Base-by-base conservation (phyloP, 2,888 invertebrate species). In the Drosophila hawaiiensis region DNA sequence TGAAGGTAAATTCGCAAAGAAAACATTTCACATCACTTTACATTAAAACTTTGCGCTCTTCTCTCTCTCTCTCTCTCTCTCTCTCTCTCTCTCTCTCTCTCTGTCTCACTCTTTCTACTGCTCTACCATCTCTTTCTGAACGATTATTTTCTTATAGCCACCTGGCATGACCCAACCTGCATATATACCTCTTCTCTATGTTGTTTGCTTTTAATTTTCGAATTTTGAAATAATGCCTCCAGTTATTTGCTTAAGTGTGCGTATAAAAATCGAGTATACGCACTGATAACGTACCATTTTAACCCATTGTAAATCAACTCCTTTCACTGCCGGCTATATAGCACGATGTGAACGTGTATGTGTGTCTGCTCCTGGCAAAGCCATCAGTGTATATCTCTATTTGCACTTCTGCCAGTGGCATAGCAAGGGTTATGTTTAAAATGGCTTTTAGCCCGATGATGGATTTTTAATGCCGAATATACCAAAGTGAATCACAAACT, bases 201-300 rank as follows among this genome's bases (percentile, higher is more conserved):
- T 85, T 87, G 89, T 87, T 87, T 87, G 87, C 89, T 87, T 87
- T 87, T 87, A 87, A 87, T 87, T 87, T 87, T 87, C 87, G 84
- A 89, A 89, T 89, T 89, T 86, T 89, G 83, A 84, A 84, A 87
- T 87, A 87, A 87, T 83, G 87, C 89, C 84, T 76, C 79, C 83
- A 89, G 87, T 83, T 87, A 87, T 87, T 87, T 87, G 87, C 89
- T 89, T 87, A 87, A 87, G 89, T 89, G 84, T 89, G 86, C 89
- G 87, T 87, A 89, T 87, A 87, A 89, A 87, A 87, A 87, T 87
- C 89, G 83, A 87, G 89, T 84, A 89, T 87, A 87, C 87, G 87
- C 84, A 89, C 86, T 81, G 89, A 86, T 84, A 84, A 78, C 89
- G 72, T 79, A 72, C 76, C 78, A 75, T 74, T 85, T 73, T 76